Evolutionary conservation across 2,113 vertebrate genomes (phyloP), one percentile per base, ranked within the genome.

Genomic region (Brachyhypopomus occidentalis): DNA sequence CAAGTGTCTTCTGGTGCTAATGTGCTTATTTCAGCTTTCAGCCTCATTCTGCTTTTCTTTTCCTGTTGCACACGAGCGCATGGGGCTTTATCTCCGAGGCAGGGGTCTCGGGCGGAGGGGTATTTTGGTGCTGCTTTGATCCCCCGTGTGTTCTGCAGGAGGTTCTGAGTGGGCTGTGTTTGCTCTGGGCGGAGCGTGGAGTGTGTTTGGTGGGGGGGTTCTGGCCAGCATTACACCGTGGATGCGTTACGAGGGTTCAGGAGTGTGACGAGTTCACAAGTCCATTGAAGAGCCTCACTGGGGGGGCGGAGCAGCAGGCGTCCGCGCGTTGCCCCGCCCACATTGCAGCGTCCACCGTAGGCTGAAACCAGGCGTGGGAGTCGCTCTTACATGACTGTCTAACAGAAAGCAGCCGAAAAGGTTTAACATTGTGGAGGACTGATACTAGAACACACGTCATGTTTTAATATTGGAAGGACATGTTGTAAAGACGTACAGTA

Each of bases 1-100:
- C 67, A 9, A 79, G 77, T 79, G 77, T 72, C 67, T 79, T 72
- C 67, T 79, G 67, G 34, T 23, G 59, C 59, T 79, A 72, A 79
- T 72, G 77, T 72, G 67, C 56, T 30, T 66, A 45, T 79, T 79
- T 71, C 77, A 71, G 77, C 52, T 73, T 63, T 80, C 60, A 56
- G 59, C 62, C 20, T 20, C 25, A 45, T n/a, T 64, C 55, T 63
- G 30, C 64, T 55, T 59, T 62, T 72, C 41, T 80, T 52, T 72
- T 80, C 16, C 59, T 55, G 17, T 80, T 60, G 48, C 60, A 5
- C 64, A 22, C 69, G 23, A 12, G 56, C 36, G 64, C 30, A 34
- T 17, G n/a, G 5, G 67, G 55, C 67, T 27, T 79, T 79, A 4
- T 56, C 12, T 30, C 36, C 9, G 66, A 22, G 36, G 66, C 11